Percentiles rank a stretch among this genome's conserved stretches.
These are phyloP conservation scores for Rhinichthys klamathensis DNA, from an alignment of 2,113 vertebrate species.

Conservation along the genomic window DNA sequence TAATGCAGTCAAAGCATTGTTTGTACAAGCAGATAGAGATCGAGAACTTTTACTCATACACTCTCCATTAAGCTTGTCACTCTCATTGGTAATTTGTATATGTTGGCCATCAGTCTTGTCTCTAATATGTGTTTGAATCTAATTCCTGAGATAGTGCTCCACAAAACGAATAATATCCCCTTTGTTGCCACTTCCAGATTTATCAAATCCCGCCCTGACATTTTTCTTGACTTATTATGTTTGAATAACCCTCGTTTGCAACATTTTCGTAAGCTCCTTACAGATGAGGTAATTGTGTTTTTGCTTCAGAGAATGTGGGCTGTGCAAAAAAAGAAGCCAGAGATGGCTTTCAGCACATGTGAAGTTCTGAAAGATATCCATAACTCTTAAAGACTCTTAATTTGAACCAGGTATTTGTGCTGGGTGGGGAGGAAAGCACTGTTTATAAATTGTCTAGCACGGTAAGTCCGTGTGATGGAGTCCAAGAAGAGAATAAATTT, in stretches of 20 bases:
- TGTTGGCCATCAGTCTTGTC: slow-evolving; percentile 58
- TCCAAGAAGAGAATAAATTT: slow-evolving; percentile 78
- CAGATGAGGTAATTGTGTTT: slow-evolving; percentile 58
- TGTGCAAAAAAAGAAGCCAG: slow-evolving; percentile 33
- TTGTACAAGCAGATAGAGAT: slow-evolving; percentile 58
- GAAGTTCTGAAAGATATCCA: slow-evolving; percentile 59
- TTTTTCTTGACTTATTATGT: slow-evolving; percentile 58
- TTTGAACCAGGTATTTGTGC: slow-evolving; percentile 64
- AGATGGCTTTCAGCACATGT: slow-evolving; percentile 59
- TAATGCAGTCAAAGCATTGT: slow-evolving; percentile 53
- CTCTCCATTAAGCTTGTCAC: slow-evolving; percentile 58
- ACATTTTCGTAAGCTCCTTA: slow-evolving; percentile 56
- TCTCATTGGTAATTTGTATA: slow-evolving; percentile 59
- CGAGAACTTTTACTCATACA: slow-evolving; percentile 50
- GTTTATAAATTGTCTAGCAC: slow-evolving; percentile 63
- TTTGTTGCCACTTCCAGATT: slow-evolving; percentile 60
- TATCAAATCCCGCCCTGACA: slow-evolving; percentile 58
- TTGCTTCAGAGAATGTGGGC: slow-evolving; percentile 50
- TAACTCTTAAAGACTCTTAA: slow-evolving; percentile 62
- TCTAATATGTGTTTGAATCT: slow-evolving; percentile 49
- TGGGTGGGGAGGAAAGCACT: slow-evolving; percentile 55
- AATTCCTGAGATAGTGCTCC: slow-evolving; percentile 52
- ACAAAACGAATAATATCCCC: slow-evolving; percentile 52
- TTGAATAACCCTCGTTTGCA: slow-evolving; percentile 63
- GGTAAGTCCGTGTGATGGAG: slow-evolving; percentile 64